These are phyloP conservation scores for Cyphomyrus discorhynchus DNA, from an alignment of 2,113 vertebrate species.

Conservation along the genomic window DNA sequence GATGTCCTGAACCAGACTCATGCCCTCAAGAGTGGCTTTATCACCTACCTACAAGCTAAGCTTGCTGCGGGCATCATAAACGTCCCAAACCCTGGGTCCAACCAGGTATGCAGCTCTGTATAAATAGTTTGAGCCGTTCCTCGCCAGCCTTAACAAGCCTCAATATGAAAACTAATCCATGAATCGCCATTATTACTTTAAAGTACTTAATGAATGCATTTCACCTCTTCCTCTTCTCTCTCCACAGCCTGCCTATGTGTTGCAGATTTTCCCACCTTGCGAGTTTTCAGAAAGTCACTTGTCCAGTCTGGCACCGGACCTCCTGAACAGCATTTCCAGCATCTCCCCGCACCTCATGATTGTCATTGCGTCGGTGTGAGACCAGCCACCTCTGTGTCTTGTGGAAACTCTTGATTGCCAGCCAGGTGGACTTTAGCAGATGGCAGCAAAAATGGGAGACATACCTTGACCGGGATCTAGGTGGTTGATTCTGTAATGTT, in stretches of 20 bases:
- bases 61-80: constrained; percentile 97
- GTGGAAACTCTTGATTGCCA: constrained; percentile 24
- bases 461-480: background rate
- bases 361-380: constrained; percentile 94
- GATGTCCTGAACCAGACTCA: constrained; percentile 92
- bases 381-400: constrained; percentile 19
- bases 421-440: constrained; percentile 46
- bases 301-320: constrained; percentile 88
- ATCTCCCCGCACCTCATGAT: constrained; percentile 99
- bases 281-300: constrained; percentile 96
- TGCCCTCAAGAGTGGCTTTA: constrained; percentile 89
- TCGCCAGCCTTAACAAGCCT: background rate
- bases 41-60: constrained; percentile 94
- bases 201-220: background rate
- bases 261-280: constrained; percentile 97
- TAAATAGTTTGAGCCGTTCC: background rate
- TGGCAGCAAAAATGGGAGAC: background rate
- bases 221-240: background rate
- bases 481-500: background rate
- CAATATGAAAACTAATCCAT: background rate
- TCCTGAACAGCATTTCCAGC: constrained; percentile 92
- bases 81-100: constrained; percentile 93
- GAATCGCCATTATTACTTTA: background rate
- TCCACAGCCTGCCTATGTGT: constrained; percentile 86
- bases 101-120: constrained; percentile 68